Base-by-base conservation (phyloP, 2,888 invertebrate genomes). In the Drosophila flavopinicola region DNA sequence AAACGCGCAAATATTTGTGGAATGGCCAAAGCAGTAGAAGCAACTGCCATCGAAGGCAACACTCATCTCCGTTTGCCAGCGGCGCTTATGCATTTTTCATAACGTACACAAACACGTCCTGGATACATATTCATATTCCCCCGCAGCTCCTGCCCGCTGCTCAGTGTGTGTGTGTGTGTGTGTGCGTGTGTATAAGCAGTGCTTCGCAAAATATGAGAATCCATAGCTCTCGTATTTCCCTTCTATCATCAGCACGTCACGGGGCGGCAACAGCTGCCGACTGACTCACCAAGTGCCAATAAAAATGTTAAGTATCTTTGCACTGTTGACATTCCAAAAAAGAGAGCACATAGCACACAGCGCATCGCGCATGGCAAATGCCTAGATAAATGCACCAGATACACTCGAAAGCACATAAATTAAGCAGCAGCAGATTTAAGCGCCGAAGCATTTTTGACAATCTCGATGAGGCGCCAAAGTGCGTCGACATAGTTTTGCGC, bases 251-350 rank as follows among this genome's bases (percentile, higher is more conserved):
- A 85, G 73, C 85, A 77, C 85, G 78, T 82, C 78, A 74, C 33
- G 56, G 66, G 78, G 69, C 61, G 85, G 75, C 79, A 85, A 75
- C 85, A 83, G 86, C 80, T 78, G 80, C 76, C 61, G 63, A 48
- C 73, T 59, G 37, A 15, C 59, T 65, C 73, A 41, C 74, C 78
- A 85, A 89, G 88, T 88, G 88, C 86, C 89, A 89, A 89, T 89
- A 89, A 89, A 89, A 88, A 88, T 89, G 88, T 89, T 89, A 89
- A 89, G 89, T 88, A 88, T 85, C 85, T 88, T 74, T 71, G 76
- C 78, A 78, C 68, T 80, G 76, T 83, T 75, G 85, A 78, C 83
- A 87, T 84, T 73, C 67, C 72, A 54, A 53, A 52, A 58, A 15
- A 45, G 35, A 35, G n/a, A n/a, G n/a, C n/a, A n/a, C n/a, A n/a